Conservation (phyloP, 2,888 invertebrate genomes). For the Calameuta idolon region DNA sequence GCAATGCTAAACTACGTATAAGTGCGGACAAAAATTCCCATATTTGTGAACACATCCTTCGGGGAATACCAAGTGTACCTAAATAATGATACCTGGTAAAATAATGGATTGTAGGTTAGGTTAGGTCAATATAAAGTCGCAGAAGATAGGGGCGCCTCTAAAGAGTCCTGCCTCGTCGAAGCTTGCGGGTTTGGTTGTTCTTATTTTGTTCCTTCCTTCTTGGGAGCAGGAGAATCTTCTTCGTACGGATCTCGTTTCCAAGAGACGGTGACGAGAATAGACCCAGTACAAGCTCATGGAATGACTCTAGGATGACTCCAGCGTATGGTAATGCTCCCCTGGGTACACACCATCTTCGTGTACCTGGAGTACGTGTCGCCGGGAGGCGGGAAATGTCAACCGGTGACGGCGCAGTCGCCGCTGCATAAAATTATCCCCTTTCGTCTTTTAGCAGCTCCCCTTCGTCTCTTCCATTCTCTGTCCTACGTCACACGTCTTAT, state of each 20-base stretch:
- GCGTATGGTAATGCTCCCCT: constrained; percentile 33
- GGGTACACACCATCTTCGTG: constrained; percentile 30
- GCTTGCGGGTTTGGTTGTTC: not conserved
- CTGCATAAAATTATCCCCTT: constrained; percentile 24
- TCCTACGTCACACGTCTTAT: not conserved
- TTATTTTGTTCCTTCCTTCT: not conserved
- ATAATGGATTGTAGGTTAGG: not conserved
- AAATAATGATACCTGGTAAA: not conserved
- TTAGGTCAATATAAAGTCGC: not conserved
- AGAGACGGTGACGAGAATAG: not conserved
- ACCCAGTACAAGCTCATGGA: constrained; percentile 5
- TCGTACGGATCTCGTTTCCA: not conserved
- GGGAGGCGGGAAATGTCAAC: constrained; percentile 35
- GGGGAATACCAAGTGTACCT: not conserved
- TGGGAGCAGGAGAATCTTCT: not conserved
- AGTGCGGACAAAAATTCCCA: not conserved
- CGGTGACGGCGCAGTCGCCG: constrained; percentile 33
- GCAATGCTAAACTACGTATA: not conserved
- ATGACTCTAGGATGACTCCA: constrained; percentile 19
- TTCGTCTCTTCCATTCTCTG: not conserved
- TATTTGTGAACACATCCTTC: not conserved
- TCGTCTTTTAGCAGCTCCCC: not conserved
- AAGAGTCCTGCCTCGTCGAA: not conserved
- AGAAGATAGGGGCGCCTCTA: not conserved
- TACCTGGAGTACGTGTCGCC: constrained; percentile 20